Conservation (phyloP, 2,888 invertebrate genomes). For the Meiosimyza decipiens region DNA sequence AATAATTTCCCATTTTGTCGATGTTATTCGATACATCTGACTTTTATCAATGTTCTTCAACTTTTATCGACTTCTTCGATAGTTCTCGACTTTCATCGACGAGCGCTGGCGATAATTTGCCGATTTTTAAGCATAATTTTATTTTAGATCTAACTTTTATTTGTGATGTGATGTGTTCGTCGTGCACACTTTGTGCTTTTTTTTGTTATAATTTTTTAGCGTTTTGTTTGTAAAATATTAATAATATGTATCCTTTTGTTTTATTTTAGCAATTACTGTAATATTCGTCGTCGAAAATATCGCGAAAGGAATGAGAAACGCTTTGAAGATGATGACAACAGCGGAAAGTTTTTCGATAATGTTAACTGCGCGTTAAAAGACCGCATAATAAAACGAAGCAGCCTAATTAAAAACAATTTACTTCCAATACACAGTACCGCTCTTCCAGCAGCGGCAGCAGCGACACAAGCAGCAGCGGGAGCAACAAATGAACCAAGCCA, state of each 20-base stretch:
- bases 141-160: no score
- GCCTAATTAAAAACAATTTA: not conserved
- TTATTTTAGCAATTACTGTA: not conserved
- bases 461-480: not conserved
- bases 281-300: slow-evolving; percentile 14
- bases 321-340: not conserved
- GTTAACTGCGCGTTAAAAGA: not conserved
- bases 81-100: no score
- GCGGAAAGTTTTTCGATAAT: not conserved
- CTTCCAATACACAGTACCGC: not conserved
- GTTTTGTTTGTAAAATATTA: no score
- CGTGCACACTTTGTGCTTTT: no score
- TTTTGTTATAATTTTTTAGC: no score
- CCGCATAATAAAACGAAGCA: not conserved
- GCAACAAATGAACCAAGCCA: slow-evolving; percentile 14
- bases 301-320: not conserved
- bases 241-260: not conserved
- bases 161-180: no score
- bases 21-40: no score
- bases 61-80: no score
- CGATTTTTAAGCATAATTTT: no score
- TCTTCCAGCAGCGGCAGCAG: not conserved
- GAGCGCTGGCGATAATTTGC: no score
- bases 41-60: no score
- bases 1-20: no score